A percentile compares a stretch with the other conserved stretches of the same genome.
Conservation (phyloP, 1,140 invertebrate genomes). For the Amphibalanus amphitrite region DNA sequence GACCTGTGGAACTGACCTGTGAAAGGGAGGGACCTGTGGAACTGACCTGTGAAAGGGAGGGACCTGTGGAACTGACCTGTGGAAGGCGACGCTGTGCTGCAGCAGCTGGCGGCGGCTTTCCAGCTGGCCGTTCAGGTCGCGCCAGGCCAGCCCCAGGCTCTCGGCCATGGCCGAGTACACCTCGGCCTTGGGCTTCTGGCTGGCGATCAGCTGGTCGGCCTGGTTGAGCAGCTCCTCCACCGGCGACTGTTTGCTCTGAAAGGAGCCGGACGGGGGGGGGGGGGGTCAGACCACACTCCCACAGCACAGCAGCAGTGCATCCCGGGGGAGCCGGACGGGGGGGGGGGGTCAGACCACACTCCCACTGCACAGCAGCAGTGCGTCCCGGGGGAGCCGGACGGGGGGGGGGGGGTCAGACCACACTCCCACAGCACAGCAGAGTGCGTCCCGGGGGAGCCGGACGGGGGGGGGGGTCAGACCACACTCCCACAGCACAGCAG, state of each 20-base stretch:
- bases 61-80: constrained; percentile 29
- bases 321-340: no score
- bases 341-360: no score
- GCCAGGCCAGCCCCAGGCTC: constrained; percentile 69
- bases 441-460: no score
- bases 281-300: constrained; percentile 3
- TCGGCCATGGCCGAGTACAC: constrained; percentile 84
- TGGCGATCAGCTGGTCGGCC: constrained; percentile 64
- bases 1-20: no score
- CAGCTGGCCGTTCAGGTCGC: constrained; percentile 61
- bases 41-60: background rate
- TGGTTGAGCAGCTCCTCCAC: constrained; percentile 71
- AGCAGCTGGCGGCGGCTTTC: constrained; percentile 57
- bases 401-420: no score
- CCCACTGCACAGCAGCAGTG: no score
- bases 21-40: background rate
- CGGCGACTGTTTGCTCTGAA: constrained; percentile 71
- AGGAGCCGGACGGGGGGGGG: constrained; percentile 18
- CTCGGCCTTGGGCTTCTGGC: constrained; percentile 52
- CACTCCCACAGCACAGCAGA: no score
- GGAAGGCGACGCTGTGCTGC: constrained; percentile 52
- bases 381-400: no score
- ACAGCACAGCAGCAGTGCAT: no score
- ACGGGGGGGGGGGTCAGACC: no score
- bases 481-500: no score